A percentile compares a stretch with the other conserved stretches of the same genome.
Conservation (phyloP, 2,113 vertebrate genomes). For the Mus musculus region DNA sequence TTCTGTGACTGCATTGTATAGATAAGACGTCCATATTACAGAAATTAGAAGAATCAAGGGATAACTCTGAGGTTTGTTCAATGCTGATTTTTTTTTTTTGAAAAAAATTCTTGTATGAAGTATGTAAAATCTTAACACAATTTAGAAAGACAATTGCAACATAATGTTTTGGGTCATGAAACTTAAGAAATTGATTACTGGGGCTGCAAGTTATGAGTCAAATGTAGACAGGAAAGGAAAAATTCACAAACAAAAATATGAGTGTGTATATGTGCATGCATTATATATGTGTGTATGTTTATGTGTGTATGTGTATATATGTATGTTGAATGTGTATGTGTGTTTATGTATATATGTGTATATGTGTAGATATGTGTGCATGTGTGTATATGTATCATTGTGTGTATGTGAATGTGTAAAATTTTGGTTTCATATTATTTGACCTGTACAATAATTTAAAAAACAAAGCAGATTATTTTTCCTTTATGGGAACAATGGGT, state of each 20-base stretch:
- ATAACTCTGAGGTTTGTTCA: background rate
- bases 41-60: background rate
- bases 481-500: background rate
- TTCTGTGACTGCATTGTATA: background rate
- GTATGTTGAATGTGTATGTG: too few relatives aligned
- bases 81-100: background rate
- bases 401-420: background rate
- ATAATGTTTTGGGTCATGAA: background rate
- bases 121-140: background rate
- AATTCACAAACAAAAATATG: background rate
- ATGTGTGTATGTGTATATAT: background rate
- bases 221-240: background rate
- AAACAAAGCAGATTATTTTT: background rate
- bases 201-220: background rate
- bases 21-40: background rate
- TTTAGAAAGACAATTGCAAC: background rate
- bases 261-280: background rate
- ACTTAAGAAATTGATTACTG: background rate
- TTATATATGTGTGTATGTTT: background rate
- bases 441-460: background rate
- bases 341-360: background rate
- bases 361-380: background rate
- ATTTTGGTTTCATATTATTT: background rate
- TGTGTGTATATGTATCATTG: background rate
- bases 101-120: background rate